Percentiles rank a stretch among this genome's conserved stretches.
Conservation (phyloP, 2,888 invertebrate genomes). For the Melangyna quadrimaculata region DNA sequence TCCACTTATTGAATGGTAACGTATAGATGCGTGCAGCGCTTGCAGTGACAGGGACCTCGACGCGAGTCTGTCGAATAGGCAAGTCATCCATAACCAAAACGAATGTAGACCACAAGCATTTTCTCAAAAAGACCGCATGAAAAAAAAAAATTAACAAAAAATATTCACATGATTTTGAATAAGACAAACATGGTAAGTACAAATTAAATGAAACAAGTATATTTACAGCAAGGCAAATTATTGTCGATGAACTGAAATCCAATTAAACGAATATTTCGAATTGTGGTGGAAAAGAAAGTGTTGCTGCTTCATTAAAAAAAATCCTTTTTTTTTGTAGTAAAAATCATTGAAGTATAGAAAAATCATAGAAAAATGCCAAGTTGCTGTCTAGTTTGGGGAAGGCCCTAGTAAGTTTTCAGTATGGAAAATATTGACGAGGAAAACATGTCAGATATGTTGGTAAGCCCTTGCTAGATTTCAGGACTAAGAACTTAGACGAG, state of each 20-base stretch:
- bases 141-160: not conserved
- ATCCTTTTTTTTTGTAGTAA: too few species aligned
- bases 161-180: not conserved
- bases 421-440: too few species aligned
- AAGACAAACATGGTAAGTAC: slow-evolving; percentile 11
- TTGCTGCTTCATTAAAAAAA: too few species aligned
- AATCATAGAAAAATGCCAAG: too few species aligned
- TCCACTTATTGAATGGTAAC: slow-evolving; percentile 66
- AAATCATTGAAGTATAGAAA: too few species aligned
- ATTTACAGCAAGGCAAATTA: slow-evolving; percentile 3
- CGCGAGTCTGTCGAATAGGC: slow-evolving; percentile 3
- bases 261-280: slow-evolving; percentile 24
- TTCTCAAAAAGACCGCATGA: not conserved
- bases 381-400: too few species aligned
- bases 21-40: slow-evolving; percentile 19
- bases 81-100: not conserved
- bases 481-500: too few species aligned
- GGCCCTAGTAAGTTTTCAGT: too few species aligned
- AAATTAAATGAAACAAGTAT: slow-evolving; percentile 63
- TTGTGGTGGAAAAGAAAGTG: not conserved
- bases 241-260: not conserved
- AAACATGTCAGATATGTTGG: too few species aligned
- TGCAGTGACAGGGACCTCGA: slow-evolving; percentile 13
- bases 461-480: too few species aligned
- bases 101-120: not conserved